phyloP scores from a whole-genome alignment of 2,113 vertebrate species.

The Pristiophorus japonicus region DNA sequence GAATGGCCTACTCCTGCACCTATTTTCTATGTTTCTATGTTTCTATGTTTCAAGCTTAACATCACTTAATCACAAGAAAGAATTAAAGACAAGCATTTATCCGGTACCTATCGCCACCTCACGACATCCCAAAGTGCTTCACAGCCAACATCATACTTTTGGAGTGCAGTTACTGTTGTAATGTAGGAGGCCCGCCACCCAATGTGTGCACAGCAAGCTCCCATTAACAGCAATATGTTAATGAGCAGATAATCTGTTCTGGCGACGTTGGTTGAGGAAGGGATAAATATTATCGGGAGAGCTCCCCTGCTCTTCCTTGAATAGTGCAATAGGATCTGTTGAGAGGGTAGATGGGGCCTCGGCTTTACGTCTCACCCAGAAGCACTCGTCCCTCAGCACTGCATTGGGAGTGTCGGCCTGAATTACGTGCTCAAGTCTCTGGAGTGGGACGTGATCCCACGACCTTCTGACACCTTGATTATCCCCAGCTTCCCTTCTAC shows the following conservation, averaged over 20 bases:
- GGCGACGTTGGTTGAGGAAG: too few species aligned
- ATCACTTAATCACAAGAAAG: neutral
- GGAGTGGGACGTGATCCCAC: neutral
- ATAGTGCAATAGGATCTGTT: neutral
- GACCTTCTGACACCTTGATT: neutral
- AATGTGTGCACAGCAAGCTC: neutral
- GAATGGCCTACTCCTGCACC: too few species aligned
- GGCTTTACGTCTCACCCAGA: neutral
- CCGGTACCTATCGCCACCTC: neutral
- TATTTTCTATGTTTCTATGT: too few species aligned
- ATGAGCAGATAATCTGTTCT: too few species aligned
- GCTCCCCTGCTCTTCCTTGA: neutral
- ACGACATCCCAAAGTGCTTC: neutral
- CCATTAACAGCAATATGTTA: too few species aligned
- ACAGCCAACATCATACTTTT: neutral
- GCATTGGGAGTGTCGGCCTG: neutral
- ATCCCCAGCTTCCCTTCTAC: neutral
- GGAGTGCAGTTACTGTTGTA: neutral
- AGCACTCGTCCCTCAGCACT: neutral
- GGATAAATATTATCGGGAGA: neutral
- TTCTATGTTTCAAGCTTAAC: too few species aligned
- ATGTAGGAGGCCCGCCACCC: neutral
- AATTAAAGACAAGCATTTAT: neutral
- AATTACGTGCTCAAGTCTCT: neutral
- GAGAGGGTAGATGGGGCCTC: neutral